Evolutionary conservation across 2,888 invertebrate species (phyloP).

Genomic region (Philereme vetulata): DNA sequence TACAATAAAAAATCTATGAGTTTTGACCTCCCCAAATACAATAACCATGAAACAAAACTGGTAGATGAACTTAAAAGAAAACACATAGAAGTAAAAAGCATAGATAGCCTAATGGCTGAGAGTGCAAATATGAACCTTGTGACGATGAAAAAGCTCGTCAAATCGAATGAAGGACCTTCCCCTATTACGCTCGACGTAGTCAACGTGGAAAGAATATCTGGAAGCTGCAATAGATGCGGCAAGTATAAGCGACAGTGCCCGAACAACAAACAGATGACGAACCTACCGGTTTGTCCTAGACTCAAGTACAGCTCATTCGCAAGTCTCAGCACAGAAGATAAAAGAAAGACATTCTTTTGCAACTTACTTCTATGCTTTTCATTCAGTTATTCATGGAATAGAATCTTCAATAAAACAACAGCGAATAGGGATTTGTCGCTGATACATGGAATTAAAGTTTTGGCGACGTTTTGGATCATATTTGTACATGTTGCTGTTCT

Average conservation of each 20-base stretch:
- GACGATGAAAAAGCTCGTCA: constrained; percentile 52
- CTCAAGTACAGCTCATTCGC: constrained; percentile 64
- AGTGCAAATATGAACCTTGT: constrained; percentile 57
- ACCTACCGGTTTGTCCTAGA: constrained; percentile 59
- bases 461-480: constrained; percentile 87
- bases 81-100: constrained; percentile 45
- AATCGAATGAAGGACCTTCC: constrained; percentile 52
- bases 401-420: constrained; percentile 72
- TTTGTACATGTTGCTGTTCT: constrained; percentile 85
- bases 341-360: constrained; percentile 53
- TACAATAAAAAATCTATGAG: constrained; percentile 59
- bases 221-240: constrained; percentile 71
- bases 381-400: constrained; percentile 65
- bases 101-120: constrained; percentile 51
- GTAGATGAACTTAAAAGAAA: constrained; percentile 42
- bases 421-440: constrained; percentile 79
- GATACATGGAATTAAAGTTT: constrained; percentile 85
- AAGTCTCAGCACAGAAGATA: constrained; percentile 60
- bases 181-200: constrained; percentile 73
- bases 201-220: constrained; percentile 57
- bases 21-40: constrained; percentile 68
- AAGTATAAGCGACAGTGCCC: constrained; percentile 72
- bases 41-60: constrained; percentile 49
- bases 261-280: constrained; percentile 49
- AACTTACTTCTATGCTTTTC: constrained; percentile 72